phyloP scores from a whole-genome alignment of 2,113 vertebrate genomes.

The Rutilus rutilus region DNA sequence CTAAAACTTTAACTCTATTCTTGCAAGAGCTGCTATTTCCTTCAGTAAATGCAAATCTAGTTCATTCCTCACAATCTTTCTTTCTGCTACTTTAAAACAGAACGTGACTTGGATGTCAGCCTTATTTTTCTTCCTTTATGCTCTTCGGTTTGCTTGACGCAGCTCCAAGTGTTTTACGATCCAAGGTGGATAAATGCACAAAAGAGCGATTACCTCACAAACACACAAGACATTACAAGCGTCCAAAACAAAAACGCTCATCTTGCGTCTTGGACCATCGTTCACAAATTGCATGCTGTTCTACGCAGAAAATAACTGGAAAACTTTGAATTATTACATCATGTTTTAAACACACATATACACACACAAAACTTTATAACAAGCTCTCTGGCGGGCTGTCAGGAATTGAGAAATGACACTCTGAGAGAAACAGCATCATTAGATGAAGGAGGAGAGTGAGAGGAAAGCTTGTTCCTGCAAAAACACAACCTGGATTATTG shows the following conservation, averaged over 20 bases:
- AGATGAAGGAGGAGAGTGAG: constrained; percentile 28
- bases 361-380: constrained; percentile 6
- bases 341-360: constrained; percentile 4
- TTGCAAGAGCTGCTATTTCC: background rate
- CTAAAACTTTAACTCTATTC: background rate
- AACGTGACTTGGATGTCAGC: background rate
- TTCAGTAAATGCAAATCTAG: background rate
- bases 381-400: constrained; percentile 27
- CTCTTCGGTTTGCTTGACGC: background rate
- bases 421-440: constrained; percentile 6
- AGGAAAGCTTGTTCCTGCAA: constrained; percentile 30
- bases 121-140: background rate
- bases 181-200: background rate
- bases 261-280: constrained; percentile 21
- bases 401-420: constrained; percentile 29
- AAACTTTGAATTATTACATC: constrained; percentile 52
- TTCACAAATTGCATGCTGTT: constrained; percentile 14
- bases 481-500: constrained; percentile 50
- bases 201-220: constrained; percentile 22
- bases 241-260: constrained; percentile 22
- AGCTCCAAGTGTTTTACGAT: constrained; percentile 36
- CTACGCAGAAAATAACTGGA: constrained; percentile 13
- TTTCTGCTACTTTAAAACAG: background rate
- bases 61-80: background rate
- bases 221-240: background rate